Conservation (phyloP, 2,113 vertebrate genomes). For the Ailuropoda melanoleuca region DNA sequence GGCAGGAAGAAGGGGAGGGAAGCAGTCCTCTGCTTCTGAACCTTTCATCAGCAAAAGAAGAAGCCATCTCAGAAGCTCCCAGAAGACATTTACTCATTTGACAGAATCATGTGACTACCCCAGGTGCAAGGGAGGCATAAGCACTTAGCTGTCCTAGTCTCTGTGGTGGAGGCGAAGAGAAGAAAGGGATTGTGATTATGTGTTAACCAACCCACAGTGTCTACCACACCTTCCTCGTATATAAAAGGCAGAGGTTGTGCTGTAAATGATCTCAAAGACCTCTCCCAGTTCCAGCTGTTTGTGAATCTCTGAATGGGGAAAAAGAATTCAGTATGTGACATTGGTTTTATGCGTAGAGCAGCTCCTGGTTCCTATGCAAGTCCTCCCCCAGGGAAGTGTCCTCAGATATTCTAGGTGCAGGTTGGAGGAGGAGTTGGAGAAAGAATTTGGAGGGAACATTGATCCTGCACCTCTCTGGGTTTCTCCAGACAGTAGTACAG, state of each 20-base stretch:
- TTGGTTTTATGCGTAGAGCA: not conserved
- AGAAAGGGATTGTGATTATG: not conserved
- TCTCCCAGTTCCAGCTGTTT: not conserved
- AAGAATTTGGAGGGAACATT: not conserved
- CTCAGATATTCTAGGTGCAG: not conserved
- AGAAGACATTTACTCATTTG: not conserved
- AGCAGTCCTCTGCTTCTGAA: not conserved
- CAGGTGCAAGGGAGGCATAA: not conserved
- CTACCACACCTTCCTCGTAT: not conserved
- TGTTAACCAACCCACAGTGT: not conserved
- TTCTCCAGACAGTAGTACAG: not conserved
- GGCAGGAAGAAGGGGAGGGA: not conserved
- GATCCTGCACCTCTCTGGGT: not conserved
- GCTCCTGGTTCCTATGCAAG: not conserved
- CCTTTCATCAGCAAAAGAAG: slow-evolving; percentile 1
- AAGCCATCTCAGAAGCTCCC: not conserved
- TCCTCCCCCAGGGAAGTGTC: not conserved
- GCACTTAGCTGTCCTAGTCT: not conserved
- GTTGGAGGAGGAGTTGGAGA: not conserved
- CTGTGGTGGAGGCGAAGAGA: not conserved
- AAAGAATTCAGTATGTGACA: not conserved
- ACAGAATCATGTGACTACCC: not conserved
- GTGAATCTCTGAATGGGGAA: not conserved
- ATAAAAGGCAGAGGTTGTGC: not conserved
- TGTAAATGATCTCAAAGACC: not conserved